phyloP scores from a whole-genome alignment of 2,113 vertebrate genomes.

The Promerops cafer region DNA sequence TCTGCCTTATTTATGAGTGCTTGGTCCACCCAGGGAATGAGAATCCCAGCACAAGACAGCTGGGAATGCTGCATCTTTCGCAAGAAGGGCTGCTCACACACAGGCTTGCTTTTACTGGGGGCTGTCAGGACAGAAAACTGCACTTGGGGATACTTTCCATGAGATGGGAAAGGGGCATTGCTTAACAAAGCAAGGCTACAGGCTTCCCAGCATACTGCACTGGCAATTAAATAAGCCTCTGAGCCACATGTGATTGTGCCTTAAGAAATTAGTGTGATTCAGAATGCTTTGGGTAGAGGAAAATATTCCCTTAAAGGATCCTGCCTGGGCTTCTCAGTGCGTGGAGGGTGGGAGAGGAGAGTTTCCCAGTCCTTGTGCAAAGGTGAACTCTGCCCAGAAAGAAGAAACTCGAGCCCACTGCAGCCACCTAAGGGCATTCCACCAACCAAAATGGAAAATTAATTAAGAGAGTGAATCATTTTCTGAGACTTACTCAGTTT shows the following conservation, averaged over 20 bases:
- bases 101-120: background rate
- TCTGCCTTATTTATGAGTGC: background rate
- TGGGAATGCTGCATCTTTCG: background rate
- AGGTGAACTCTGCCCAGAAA: constrained; percentile 58
- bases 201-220: background rate
- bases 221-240: constrained; percentile 32
- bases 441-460: constrained; percentile 59
- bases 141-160: background rate
- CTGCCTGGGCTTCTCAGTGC: background rate
- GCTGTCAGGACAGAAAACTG: background rate
- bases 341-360: constrained; percentile 7
- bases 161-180: background rate
- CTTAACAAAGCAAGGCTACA: background rate
- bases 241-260: constrained; percentile 33
- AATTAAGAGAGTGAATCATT: constrained; percentile 63
- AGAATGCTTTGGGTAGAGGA: constrained; percentile 21
- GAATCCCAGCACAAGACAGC: background rate
- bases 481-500: constrained; percentile 38
- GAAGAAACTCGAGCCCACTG: constrained; percentile 31
- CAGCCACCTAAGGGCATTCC: constrained; percentile 60
- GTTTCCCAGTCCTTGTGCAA: constrained; percentile 32
- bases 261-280: constrained; percentile 43
- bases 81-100: background rate
- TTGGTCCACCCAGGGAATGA: background rate
- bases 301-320: constrained; percentile 35